phyloP scores from a whole-genome alignment of 2,888 invertebrate genomes.

The Erebia epiphron region DNA sequence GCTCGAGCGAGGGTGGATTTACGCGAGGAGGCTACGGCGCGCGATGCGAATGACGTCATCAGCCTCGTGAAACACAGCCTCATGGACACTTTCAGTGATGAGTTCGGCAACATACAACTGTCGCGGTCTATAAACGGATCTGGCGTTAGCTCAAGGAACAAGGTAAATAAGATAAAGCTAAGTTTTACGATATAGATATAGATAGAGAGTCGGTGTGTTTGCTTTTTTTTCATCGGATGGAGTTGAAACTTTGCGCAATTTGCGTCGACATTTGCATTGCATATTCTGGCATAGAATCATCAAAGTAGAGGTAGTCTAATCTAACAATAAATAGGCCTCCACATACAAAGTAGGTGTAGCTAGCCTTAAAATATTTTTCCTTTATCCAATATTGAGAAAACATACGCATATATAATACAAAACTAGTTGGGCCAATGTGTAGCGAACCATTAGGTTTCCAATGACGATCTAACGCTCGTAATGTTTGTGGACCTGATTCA shows the following conservation, averaged over 20 bases:
- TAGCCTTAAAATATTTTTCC: background rate
- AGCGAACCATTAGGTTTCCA: background rate
- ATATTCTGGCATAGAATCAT: too few species aligned
- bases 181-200: too few species aligned
- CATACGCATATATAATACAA: background rate
- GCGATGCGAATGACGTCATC: constrained; percentile 93
- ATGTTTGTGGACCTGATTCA: too few species aligned
- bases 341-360: too few species aligned
- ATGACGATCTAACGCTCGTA: too few species aligned
- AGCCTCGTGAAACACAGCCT: constrained; percentile 92
- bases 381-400: background rate
- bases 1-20: constrained; percentile 95
- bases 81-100: constrained; percentile 89
- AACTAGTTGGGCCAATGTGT: background rate
- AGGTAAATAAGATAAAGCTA: constrained; percentile 62
- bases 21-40: constrained; percentile 88
- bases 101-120: constrained; percentile 85
- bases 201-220: too few species aligned
- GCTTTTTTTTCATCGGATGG: too few species aligned
- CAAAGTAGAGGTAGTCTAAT: too few species aligned
- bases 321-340: too few species aligned
- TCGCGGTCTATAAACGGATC: constrained; percentile 88
- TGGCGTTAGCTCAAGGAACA: constrained; percentile 87
- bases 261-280: too few species aligned
- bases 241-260: too few species aligned